These are phyloP conservation scores for Galemys pyrenaicus DNA, from an alignment of 2,113 vertebrate species.

Conservation along the genomic window DNA sequence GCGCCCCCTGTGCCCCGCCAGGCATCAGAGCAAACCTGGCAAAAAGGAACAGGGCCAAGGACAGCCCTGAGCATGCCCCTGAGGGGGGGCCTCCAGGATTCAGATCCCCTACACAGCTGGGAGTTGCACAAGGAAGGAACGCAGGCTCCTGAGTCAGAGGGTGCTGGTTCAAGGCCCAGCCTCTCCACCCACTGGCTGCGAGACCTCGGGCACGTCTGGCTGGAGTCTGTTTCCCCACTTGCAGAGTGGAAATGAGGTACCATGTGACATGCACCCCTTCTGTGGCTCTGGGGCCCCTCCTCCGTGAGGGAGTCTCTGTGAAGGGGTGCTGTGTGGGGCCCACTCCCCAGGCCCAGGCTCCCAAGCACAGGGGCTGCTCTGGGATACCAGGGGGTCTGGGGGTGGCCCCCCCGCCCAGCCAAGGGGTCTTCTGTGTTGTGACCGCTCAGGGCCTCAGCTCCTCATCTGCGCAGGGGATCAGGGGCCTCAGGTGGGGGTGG, in stretches of 20 bases:
- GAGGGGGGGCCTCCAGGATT: background rate
- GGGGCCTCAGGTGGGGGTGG: background rate
- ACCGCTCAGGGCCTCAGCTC: background rate
- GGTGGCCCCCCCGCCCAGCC: background rate
- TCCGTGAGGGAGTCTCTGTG: accelerated
- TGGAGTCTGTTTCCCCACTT: background rate
- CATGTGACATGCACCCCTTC: no score
- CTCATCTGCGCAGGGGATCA: background rate
- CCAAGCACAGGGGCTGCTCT: no score
- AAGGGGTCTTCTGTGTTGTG: background rate
- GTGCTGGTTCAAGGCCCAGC: background rate
- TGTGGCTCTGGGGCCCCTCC: no score
- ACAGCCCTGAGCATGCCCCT: background rate
- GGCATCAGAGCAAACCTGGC: background rate
- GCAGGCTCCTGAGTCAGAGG: background rate
- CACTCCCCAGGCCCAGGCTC: no score
- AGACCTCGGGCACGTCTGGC: background rate
- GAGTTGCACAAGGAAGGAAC: background rate
- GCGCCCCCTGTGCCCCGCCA: background rate
- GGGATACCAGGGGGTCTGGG: background rate
- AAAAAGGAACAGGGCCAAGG: background rate
- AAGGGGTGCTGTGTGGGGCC: no score
- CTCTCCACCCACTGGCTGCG: background rate
- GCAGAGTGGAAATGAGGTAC: accelerated
- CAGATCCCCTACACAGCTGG: background rate